These are phyloP conservation scores for Acanthaster planci DNA, from an alignment of 35 echinoderm and acorn worm species.

Conservation along the genomic window DNA sequence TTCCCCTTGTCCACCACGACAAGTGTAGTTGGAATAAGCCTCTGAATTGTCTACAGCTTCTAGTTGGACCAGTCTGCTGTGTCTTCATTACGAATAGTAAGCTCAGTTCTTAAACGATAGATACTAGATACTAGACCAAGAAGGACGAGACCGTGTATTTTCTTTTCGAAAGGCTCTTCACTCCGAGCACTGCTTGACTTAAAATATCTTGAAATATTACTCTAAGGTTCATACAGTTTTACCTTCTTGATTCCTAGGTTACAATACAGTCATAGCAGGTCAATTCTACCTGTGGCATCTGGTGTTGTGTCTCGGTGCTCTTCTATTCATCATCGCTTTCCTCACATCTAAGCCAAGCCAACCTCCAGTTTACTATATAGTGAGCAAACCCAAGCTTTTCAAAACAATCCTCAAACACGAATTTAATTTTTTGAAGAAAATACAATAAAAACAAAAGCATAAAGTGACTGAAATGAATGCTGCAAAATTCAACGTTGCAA, in stretches of 20 bases:
- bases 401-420: not conserved
- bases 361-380: constrained; percentile 57
- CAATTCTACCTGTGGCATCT: constrained; percentile 57
- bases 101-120: not conserved
- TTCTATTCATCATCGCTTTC: constrained; percentile 42
- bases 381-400: constrained; percentile 21
- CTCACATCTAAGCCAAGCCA: constrained; percentile 49
- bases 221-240: too few relatives aligned
- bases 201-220: too few relatives aligned
- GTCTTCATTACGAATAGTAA: constrained; percentile 47
- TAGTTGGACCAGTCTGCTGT: constrained; percentile 54
- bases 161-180: not conserved
- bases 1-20: constrained; percentile 64
- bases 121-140: not conserved
- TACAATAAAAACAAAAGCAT: too few relatives aligned
- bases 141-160: not conserved
- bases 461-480: too few relatives aligned
- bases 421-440: not conserved
- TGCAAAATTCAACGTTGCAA: too few relatives aligned
- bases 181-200: too few relatives aligned
- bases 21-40: constrained; percentile 65
- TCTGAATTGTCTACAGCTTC: constrained; percentile 53
- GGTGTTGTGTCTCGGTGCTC: constrained; percentile 34
- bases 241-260: constrained; percentile 33
- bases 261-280: constrained; percentile 8